phyloP scores from a whole-genome alignment of 2,113 vertebrate species.

The Coregonus clupeaformis region DNA sequence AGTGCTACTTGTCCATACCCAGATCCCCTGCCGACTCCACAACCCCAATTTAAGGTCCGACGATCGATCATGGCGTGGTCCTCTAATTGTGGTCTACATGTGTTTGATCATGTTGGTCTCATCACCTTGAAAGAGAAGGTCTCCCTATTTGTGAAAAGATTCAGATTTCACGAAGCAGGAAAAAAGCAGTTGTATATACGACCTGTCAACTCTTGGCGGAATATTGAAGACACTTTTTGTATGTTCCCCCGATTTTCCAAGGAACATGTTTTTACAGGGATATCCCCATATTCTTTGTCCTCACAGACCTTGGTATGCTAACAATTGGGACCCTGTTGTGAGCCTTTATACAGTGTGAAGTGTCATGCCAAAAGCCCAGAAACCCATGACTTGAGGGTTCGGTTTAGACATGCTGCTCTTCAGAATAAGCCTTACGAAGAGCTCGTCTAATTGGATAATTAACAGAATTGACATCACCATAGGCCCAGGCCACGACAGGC shows the following conservation, averaged over 20 bases:
- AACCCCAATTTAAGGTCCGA: slow-evolving; percentile 14
- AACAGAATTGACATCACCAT: slow-evolving; percentile 49
- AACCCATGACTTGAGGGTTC: slow-evolving; percentile 41
- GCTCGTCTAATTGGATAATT: slow-evolving; percentile 61
- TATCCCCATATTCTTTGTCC: neutral
- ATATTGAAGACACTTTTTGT: too few species aligned
- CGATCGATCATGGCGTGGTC: neutral
- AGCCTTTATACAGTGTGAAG: slow-evolving; percentile 1
- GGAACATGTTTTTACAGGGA: slow-evolving; percentile 12
- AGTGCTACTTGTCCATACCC: too few species aligned
- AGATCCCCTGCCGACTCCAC: neutral
- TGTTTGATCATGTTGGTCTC: neutral
- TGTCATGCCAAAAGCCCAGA: slow-evolving; percentile 29
- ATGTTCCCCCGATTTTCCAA: neutral
- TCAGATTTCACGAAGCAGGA: neutral
- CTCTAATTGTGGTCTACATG: neutral
- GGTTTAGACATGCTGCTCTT: slow-evolving; percentile 49
- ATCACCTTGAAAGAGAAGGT: neutral
- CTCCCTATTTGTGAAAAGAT: neutral
- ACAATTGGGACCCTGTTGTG: slow-evolving; percentile 1
- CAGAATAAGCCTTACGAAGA: slow-evolving; percentile 38
- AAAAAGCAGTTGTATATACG: neutral
- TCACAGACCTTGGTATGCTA: neutral
- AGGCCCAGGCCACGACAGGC: slow-evolving; percentile 49
- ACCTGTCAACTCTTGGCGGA: neutral